Percentiles rank a stretch among this genome's conserved stretches.
These are phyloP conservation scores for Sus scrofa DNA, from an alignment of 2,113 vertebrate species.

Conservation along the genomic window T2T-Sscrofa CM000825.6:53323501-53324000, in stretches of 20 bases:
- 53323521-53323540: fast-evolving
- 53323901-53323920: conserved; percentile 97
- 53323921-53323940: conserved; percentile 97
- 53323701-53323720: conserved; percentile 94
- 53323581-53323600: fast-evolving
- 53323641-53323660: conserved; percentile 83
- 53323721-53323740: conserved; percentile 67
- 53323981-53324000: not conserved
- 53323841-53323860: conserved; percentile 80
- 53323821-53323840: conserved; percentile 84
- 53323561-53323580: too few species aligned
- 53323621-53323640: not conserved
- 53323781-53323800: not conserved
- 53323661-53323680: conserved; percentile 92
- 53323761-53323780: not conserved
- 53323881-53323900: conserved; percentile 94
- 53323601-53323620: not conserved
- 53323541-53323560: not conserved
- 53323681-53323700: conserved; percentile 96
- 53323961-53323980: conserved; percentile 92
- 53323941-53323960: conserved; percentile 95
- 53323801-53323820: fast-evolving
- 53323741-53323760: not conserved
- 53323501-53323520: not conserved
- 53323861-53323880: conserved; percentile 95